A percentile compares a stretch with the other conserved stretches of the same genome.
Evolutionary conservation across 2,797 vertebrate genomes (phyloP).

Genomic region (Channa striata): DNA sequence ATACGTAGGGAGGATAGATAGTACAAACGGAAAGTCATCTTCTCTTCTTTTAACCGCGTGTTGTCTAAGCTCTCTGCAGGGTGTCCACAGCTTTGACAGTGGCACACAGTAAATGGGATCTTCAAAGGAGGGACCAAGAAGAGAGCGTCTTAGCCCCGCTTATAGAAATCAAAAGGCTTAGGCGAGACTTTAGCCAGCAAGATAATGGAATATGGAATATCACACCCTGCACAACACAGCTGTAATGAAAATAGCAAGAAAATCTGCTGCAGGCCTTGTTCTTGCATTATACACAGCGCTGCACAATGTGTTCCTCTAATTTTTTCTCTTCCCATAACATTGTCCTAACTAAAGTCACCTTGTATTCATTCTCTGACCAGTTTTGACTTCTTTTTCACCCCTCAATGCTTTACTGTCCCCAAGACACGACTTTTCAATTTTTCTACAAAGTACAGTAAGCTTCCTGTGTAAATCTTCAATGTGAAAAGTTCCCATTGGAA

Average conservation of each 20-base stretch:
- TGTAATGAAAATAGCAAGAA: constrained; percentile 44
- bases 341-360: constrained; percentile 19
- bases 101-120: constrained; percentile 58
- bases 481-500: constrained; percentile 30
- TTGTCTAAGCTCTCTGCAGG: constrained; percentile 60
- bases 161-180: constrained; percentile 72
- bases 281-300: constrained; percentile 19
- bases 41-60: constrained; percentile 48
- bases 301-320: constrained; percentile 1
- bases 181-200: constrained; percentile 34
- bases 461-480: neutral
- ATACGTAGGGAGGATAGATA: constrained; percentile 32
- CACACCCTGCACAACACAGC: constrained; percentile 34
- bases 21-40: constrained; percentile 46
- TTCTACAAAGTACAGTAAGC: neutral
- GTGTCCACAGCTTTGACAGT: constrained; percentile 56
- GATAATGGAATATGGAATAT: constrained; percentile 72
- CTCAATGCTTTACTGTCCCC: neutral
- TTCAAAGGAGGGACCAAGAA: constrained; percentile 71
- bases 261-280: constrained; percentile 43
- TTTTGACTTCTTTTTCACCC: constrained; percentile 14
- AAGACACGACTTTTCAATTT: neutral
- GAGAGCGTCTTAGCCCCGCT: constrained; percentile 62
- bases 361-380: constrained; percentile 2
- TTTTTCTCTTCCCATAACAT: constrained; percentile 15